Conservation (phyloP, 2,113 vertebrate genomes). For the Spermophilus dauricus region DNA sequence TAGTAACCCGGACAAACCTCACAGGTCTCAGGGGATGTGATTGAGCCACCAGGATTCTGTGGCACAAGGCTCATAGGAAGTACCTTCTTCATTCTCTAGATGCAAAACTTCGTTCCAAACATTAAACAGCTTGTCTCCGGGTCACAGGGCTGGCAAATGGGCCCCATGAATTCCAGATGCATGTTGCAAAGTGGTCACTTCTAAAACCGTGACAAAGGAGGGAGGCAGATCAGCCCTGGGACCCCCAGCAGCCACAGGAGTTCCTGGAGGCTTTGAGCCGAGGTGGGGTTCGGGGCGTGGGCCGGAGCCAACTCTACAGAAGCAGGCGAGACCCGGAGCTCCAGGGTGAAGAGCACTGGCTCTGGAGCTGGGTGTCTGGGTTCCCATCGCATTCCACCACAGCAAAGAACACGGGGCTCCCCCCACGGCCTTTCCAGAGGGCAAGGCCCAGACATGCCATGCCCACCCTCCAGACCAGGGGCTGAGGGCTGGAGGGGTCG, state of each 20-base stretch:
- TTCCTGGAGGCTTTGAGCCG: neutral
- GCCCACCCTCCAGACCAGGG: neutral
- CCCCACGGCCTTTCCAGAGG: neutral
- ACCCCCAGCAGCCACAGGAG: too few relatives aligned
- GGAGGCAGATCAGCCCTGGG: neutral
- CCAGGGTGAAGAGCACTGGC: neutral
- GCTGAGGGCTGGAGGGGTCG: neutral
- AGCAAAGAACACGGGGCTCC: too few relatives aligned
- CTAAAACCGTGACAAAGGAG: neutral
- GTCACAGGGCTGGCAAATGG: neutral
- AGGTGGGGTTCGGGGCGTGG: neutral
- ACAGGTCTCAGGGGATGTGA: neutral
- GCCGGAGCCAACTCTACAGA: too few relatives aligned
- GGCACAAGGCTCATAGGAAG: neutral
- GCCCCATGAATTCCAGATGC: too few relatives aligned
- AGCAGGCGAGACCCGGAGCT: neutral
- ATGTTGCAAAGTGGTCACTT: neutral
- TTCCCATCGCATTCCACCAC: neutral
- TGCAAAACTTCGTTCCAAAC: neutral
- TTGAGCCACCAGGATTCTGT: neutral
- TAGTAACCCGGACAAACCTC: too few relatives aligned
- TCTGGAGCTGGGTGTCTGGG: neutral
- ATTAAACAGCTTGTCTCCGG: neutral
- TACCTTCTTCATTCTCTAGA: neutral
- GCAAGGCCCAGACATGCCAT: too few relatives aligned